Conservation (phyloP, 2,113 vertebrate species). For the Edolisoma coerulescens region DNA sequence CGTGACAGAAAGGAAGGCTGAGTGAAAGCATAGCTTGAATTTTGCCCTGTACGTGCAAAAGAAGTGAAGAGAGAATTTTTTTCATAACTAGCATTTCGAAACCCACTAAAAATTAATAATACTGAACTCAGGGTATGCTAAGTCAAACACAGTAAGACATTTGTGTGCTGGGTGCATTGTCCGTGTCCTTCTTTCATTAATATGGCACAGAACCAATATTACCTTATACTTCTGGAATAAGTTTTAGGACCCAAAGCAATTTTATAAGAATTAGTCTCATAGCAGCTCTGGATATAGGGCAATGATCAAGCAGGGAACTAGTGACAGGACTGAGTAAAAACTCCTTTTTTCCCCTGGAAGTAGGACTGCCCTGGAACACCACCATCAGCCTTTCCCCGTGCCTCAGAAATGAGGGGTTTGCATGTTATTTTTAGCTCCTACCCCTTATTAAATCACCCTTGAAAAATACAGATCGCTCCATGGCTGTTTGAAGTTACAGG, state of each 20-base stretch:
- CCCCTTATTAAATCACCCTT: background rate
- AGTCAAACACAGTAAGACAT: background rate
- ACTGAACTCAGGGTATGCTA: background rate
- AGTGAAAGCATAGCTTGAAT: background rate
- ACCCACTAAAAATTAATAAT: background rate
- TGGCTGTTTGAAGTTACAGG: background rate
- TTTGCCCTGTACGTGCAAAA: background rate
- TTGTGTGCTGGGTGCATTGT: background rate
- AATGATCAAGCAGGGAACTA: background rate
- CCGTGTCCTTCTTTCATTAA: background rate
- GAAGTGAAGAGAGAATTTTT: background rate
- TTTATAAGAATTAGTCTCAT: background rate
- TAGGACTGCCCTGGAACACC: background rate
- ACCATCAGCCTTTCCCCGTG: background rate
- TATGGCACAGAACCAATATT: background rate
- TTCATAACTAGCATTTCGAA: background rate
- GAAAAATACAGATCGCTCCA: background rate
- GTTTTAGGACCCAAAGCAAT: background rate
- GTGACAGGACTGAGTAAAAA: background rate
- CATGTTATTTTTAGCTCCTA: background rate
- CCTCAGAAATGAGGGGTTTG: background rate
- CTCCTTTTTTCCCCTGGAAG: background rate
- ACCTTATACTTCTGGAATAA: background rate
- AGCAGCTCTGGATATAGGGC: background rate
- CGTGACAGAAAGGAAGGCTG: background rate